Base-by-base conservation (phyloP, 2,797 vertebrate species). In the Myiotriccus ornatus region DNA sequence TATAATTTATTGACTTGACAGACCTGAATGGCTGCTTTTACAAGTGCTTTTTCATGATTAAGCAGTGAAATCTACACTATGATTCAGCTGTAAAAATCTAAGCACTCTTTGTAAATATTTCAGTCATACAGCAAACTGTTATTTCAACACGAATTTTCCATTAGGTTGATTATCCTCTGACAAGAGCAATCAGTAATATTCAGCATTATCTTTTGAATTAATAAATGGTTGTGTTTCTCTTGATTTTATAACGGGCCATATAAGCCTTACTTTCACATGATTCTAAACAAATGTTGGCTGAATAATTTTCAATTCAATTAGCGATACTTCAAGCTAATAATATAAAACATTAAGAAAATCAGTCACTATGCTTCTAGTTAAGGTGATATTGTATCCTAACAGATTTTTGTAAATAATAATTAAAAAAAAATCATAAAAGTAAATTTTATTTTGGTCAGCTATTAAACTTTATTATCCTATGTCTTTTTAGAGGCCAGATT, bases 51-150 rank as follows among this genome's bases (percentile, higher is more conserved):
- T 84, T 91, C 53, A 78, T 62, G 20, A 85, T 88, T 91, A 91
- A 89, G 32, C 37, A 62, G 21, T 83, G 60, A 81, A 84, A 75
- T 60, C 53, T 92, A 24, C 43, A 78, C 46, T 81, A 52, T 41
- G 41, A 91, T 84, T 84, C 53, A 71, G 28, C 28, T 81, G 8
- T 52, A 65, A 86, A 30, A 85, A 75, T 73, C 43, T 78, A 84
- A 88, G 71, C 20, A 84, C 81, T 84, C 53, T 93, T 62, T 68
- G 57, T 73, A 94, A 94, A 76, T 84, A 78, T 91, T 87, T 89
- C 86, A 87, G 49, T 77, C 64, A 39, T 80, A 67, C 7, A 63
- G 24, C 43, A 87, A 74, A 84, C 57, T 81, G n/a, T 85, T 89
- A 94, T 86, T 92, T 94, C 68, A 91, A 55, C 49, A 41, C 87